These are phyloP conservation scores for Carollia perspicillata DNA, from an alignment of 2,113 vertebrate genomes.

Conservation along the genomic window DNA sequence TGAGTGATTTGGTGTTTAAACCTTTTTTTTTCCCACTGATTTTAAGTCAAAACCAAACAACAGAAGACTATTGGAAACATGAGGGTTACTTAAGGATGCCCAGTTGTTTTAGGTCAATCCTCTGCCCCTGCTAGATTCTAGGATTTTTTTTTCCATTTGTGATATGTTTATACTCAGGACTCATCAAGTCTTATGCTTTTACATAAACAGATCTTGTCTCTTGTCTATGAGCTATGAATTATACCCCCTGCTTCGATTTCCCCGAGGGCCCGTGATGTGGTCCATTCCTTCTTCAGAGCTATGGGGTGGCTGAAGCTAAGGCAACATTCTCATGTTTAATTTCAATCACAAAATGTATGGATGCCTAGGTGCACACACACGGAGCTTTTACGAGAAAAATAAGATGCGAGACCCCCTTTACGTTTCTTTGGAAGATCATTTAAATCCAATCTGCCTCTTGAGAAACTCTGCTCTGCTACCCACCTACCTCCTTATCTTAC, in stretches of 20 bases:
- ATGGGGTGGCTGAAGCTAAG: background rate
- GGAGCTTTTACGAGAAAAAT: background rate
- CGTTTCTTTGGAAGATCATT: background rate
- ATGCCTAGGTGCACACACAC: background rate
- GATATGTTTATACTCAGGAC: slow-evolving; percentile 2
- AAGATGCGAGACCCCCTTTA: background rate
- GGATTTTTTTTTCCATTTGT: background rate
- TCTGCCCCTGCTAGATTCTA: background rate
- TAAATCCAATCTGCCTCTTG: background rate
- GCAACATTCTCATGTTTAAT: background rate
- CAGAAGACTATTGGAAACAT: background rate
- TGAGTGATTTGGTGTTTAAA: background rate
- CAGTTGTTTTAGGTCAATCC: background rate
- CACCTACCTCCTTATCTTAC: background rate
- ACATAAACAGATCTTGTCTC: background rate
- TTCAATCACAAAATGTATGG: background rate
- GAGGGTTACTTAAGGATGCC: background rate
- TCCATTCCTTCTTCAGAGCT: background rate
- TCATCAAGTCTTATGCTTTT: background rate
- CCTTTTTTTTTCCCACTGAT: background rate
- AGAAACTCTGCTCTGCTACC: background rate
- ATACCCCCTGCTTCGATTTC: background rate
- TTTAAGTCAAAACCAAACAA: background rate
- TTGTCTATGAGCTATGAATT: background rate
- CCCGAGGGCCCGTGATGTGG: background rate